These are phyloP conservation scores for Montipora cactus DNA, from an alignment of 64 coral and sea anemone genomes.

Conservation along the genomic window DNA sequence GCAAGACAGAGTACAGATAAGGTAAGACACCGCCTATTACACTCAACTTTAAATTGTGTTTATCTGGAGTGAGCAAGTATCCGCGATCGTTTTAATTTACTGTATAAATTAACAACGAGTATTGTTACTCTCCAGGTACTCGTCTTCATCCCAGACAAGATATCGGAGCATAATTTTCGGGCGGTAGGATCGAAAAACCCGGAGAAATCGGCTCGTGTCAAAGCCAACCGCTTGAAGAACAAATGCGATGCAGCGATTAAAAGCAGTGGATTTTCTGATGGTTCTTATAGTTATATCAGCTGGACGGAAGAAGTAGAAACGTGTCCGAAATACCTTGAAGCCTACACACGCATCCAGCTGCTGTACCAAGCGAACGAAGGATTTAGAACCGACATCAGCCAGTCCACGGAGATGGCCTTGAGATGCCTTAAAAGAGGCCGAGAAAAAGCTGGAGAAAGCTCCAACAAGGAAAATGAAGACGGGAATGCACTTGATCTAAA, in stretches of 20 bases:
- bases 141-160: constrained; percentile 80
- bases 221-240: constrained; percentile 73
- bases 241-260: constrained; percentile 69
- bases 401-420: constrained; percentile 65
- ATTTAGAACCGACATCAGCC: constrained; percentile 61
- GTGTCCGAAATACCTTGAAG: constrained; percentile 49
- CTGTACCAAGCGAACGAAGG: constrained; percentile 72
- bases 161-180: constrained; percentile 74
- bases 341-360: constrained; percentile 48
- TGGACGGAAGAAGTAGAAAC: constrained; percentile 81
- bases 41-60: neutral
- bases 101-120: too few relatives aligned
- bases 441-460: neutral
- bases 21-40: neutral
- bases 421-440: constrained; percentile 57
- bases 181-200: constrained; percentile 87
- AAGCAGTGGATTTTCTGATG: constrained; percentile 13
- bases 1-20: constrained; percentile 50
- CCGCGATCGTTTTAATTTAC: too few relatives aligned
- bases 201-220: constrained; percentile 78
- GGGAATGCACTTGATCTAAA: constrained; percentile 32
- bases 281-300: constrained; percentile 55
- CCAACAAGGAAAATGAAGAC: neutral
- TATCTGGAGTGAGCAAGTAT: neutral
- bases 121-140: constrained; percentile 45